phyloP scores from a whole-genome alignment of 2,888 invertebrate species.

The Caprella mutica region DNA sequence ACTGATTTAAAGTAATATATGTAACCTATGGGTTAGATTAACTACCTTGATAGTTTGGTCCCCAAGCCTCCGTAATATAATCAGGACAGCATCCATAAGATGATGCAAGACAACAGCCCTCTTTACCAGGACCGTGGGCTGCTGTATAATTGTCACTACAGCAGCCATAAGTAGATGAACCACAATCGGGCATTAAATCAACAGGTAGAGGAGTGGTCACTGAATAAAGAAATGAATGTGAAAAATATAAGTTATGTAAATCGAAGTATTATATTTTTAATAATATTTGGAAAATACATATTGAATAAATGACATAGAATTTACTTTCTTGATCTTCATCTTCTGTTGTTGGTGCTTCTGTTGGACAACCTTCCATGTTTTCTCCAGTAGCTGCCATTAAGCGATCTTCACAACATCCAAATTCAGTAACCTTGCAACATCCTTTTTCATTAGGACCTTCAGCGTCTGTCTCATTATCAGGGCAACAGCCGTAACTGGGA shows the following conservation, averaged over 20 bases:
- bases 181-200: conserved; percentile 26
- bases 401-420: conserved; percentile 27
- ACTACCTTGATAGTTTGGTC: conserved; percentile 54
- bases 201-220: background rate
- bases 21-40: background rate
- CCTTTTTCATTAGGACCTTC: conserved; percentile 54
- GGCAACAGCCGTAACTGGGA: conserved; percentile 44
- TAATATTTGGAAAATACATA: no score
- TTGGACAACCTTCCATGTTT: conserved; percentile 13
- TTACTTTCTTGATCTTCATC: background rate
- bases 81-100: conserved; percentile 79
- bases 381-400: conserved; percentile 13
- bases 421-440: conserved; percentile 39
- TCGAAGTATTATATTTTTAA: no score
- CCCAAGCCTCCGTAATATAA: conserved; percentile 62
- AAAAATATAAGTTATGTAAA: background rate
- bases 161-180: conserved; percentile 37
- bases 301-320: no score
- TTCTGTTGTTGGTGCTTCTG: background rate
- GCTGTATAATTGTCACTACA: conserved; percentile 36
- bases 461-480: conserved; percentile 58
- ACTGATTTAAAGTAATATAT: background rate
- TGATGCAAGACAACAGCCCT: conserved; percentile 67
- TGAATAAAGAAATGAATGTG: background rate
- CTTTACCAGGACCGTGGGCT: conserved; percentile 57